Percentiles rank a stretch among this genome's conserved stretches.
Evolutionary conservation across 2,797 vertebrate genomes (phyloP).

Genomic region (Clarias laeviceps): DNA sequence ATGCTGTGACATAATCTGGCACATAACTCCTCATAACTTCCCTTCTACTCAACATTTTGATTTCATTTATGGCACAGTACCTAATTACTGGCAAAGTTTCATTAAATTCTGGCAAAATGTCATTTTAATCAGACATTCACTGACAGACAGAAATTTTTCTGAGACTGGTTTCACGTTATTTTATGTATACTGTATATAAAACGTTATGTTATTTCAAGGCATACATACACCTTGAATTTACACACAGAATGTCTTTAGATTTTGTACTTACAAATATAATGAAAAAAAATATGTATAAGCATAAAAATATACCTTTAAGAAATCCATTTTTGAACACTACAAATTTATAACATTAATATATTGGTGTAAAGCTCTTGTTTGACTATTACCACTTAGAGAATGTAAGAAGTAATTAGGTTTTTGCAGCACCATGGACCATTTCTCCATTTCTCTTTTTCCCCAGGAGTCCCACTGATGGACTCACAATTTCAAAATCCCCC

Average conservation of each 20-base stretch:
- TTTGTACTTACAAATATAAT: neutral
- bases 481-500: neutral
- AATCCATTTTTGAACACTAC: neutral
- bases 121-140: too few species aligned
- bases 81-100: too few species aligned
- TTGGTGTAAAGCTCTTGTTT: neutral
- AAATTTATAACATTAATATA: neutral
- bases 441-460: neutral
- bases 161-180: neutral
- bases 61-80: too few species aligned
- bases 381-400: neutral
- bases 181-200: neutral
- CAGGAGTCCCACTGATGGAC: neutral
- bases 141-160: too few species aligned
- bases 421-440: neutral
- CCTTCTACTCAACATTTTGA: too few species aligned
- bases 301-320: neutral
- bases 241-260: neutral
- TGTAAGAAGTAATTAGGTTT: neutral
- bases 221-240: neutral
- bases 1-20: too few species aligned
- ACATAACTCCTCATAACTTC: too few species aligned
- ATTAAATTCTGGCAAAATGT: too few species aligned
- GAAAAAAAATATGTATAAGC: neutral
- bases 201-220: neutral